Percentiles rank a stretch among this genome's conserved stretches.
phyloP scores from a whole-genome alignment of 2,888 invertebrate genomes.

The Chymomyza procnemis region DNA sequence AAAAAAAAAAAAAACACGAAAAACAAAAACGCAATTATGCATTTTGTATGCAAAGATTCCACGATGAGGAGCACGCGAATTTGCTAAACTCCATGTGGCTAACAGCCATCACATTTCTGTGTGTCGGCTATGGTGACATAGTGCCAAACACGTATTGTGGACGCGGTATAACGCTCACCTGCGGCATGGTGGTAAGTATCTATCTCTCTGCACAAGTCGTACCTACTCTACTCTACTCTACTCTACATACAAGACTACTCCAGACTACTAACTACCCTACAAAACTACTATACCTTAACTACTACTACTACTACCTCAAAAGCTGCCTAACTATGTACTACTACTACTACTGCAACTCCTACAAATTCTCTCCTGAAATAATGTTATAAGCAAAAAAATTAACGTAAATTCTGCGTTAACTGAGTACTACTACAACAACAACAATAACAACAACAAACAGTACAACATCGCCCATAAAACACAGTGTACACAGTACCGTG shows the following conservation, averaged over 20 bases:
- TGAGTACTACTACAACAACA: constrained; percentile 27
- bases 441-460: constrained; percentile 19
- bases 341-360: constrained; percentile 22
- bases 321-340: constrained; percentile 20
- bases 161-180: constrained; percentile 97
- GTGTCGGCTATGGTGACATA: constrained; percentile 99
- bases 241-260: constrained; percentile 4
- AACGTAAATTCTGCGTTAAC: constrained; percentile 17
- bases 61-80: constrained; percentile 98
- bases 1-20: constrained; percentile 33
- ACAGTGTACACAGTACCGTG: too few species aligned
- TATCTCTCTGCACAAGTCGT: constrained; percentile 70
- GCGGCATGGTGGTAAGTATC: constrained; percentile 98
- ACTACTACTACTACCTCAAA: too few species aligned
- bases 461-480: constrained; percentile 12
- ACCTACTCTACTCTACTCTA: background rate
- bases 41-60: constrained; percentile 85
- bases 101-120: constrained; percentile 99
- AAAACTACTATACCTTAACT: background rate
- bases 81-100: constrained; percentile 99
- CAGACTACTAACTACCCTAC: constrained; percentile 1
- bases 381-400: too few species aligned
- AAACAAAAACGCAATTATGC: constrained; percentile 8
- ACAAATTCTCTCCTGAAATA: too few species aligned
- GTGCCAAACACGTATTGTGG: constrained; percentile 99